Conservation (phyloP, 1,140 invertebrate species). For the Brachionus sp. region DNA sequence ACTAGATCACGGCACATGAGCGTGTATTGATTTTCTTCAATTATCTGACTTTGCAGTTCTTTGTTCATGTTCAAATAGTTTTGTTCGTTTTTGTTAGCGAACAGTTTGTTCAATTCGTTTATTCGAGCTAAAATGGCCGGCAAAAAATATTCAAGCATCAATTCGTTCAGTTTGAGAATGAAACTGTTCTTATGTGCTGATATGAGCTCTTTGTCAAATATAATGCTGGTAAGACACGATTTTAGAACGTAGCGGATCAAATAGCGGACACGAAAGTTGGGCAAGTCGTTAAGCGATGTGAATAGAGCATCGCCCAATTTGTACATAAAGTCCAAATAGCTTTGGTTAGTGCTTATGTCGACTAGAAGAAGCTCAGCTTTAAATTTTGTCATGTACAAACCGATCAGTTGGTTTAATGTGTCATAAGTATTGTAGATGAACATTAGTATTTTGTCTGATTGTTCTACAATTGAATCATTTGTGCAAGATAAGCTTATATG, state of each 20-base stretch:
- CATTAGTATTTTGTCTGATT: constrained; percentile 27
- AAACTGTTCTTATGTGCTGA: neutral
- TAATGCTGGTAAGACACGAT: neutral
- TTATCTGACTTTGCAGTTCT: constrained; percentile 22
- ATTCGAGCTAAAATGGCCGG: constrained; percentile 23
- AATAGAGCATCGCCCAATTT: constrained; percentile 35
- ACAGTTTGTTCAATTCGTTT: neutral
- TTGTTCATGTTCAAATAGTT: neutral
- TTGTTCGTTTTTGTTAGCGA: neutral
- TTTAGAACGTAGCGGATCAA: constrained; percentile 34
- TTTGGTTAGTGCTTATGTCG: neutral
- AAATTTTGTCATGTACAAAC: constrained; percentile 32
- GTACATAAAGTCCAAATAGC: neutral
- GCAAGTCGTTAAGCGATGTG: constrained; percentile 8
- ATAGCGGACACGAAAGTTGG: constrained; percentile 26
- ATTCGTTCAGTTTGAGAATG: constrained; percentile 10
- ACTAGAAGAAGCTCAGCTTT: constrained; percentile 18
- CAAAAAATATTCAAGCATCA: constrained; percentile 26
- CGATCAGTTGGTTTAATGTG: constrained; percentile 30
- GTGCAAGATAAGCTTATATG: neutral
- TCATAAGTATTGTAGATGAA: constrained; percentile 38
- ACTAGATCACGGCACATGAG: constrained; percentile 31
- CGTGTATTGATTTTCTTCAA: constrained; percentile 36
- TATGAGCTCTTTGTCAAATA: neutral
- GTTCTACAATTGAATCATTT: neutral